phyloP scores from a whole-genome alignment of 1,140 invertebrate genomes.

The Pararge aegeria region DNA sequence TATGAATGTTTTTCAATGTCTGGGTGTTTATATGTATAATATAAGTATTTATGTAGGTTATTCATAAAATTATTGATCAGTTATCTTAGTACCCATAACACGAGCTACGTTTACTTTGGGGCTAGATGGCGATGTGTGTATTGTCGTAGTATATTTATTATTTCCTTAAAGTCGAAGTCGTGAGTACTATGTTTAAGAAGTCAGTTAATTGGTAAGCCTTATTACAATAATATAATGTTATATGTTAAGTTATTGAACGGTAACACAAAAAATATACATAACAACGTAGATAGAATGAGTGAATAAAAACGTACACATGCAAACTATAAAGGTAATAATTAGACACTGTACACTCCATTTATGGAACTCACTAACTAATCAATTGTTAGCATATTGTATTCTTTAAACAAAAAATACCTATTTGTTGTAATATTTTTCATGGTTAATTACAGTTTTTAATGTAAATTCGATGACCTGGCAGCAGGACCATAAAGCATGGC shows the following conservation, averaged over 20 bases:
- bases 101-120: no score
- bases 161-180: no score
- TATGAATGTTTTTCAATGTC: no score
- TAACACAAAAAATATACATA: background rate
- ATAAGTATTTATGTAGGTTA: no score
- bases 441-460: constrained; percentile 59
- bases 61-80: no score
- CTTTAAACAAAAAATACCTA: background rate
- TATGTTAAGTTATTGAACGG: background rate
- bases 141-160: no score
- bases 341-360: background rate
- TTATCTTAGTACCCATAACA: no score
- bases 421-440: constrained; percentile 3
- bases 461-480: constrained; percentile 55
- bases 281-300: background rate
- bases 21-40: no score
- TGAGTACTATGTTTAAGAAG: no score
- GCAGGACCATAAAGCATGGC: constrained; percentile 52
- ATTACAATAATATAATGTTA: no score
- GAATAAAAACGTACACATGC: background rate
- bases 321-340: background rate
- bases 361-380: background rate
- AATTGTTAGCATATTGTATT: background rate
- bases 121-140: no score
- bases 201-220: no score